Evolutionary conservation across 2,797 vertebrate genomes (phyloP).

Genomic region (Intellagama lesueurii): DNA sequence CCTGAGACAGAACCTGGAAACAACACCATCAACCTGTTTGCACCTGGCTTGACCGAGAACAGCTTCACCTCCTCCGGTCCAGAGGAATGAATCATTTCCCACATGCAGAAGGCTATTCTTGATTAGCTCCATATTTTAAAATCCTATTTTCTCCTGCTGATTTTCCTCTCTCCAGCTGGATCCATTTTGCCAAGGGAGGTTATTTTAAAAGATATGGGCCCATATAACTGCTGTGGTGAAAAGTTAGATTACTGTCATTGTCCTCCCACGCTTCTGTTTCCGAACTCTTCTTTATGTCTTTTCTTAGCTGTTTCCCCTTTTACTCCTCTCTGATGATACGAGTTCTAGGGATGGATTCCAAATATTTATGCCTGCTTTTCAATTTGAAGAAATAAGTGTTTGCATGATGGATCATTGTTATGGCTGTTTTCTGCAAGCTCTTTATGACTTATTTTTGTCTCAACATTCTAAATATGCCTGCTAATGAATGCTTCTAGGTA

Average conservation of each 20-base stretch:
- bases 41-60: background rate
- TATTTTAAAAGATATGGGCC: background rate
- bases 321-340: background rate
- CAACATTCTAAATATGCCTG: background rate
- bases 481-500: slow-evolving; percentile 18
- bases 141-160: background rate
- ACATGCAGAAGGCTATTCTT: background rate
- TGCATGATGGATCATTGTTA: slow-evolving; percentile 1
- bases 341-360: slow-evolving; percentile 16
- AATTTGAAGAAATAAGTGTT: slow-evolving; percentile 5
- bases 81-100: background rate
- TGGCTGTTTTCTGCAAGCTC: background rate
- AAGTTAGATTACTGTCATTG: background rate
- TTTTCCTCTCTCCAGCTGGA: background rate
- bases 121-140: background rate
- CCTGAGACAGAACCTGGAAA: background rate
- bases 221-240: background rate
- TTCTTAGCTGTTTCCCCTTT: background rate
- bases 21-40: no score
- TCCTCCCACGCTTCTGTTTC: background rate
- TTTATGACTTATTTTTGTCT: slow-evolving; percentile 5
- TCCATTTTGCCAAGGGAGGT: background rate
- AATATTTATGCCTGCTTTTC: slow-evolving; percentile 5
- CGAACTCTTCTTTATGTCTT: background rate
- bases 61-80: background rate